Percentiles rank a stretch among this genome's conserved stretches.
Evolutionary conservation across 1,140 invertebrate genomes (phyloP).

Genomic region (Cataglyphis hispanica): DNA sequence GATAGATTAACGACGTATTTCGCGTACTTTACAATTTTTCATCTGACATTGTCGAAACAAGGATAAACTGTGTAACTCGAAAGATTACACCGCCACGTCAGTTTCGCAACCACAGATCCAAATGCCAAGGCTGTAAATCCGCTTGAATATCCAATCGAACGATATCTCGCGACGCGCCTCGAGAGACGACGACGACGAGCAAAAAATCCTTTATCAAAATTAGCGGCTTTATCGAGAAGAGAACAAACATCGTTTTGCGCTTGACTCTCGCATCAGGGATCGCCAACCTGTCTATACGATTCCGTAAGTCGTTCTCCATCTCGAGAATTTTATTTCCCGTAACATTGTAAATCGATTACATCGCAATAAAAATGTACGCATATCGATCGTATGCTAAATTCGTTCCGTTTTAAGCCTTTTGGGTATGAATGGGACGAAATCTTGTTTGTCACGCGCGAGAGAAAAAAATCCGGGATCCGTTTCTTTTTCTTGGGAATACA

Average conservation of each 20-base stretch:
- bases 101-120: conserved; percentile 29
- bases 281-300: not conserved
- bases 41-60: conserved; percentile 66
- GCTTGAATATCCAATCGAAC: not conserved
- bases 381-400: not conserved
- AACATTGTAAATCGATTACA: conserved; percentile 9
- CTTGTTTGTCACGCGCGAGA: too few species aligned
- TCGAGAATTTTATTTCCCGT: not conserved
- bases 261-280: not conserved
- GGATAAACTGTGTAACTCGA: conserved; percentile 52
- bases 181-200: not conserved
- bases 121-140: conserved; percentile 42
- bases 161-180: conserved; percentile 5
- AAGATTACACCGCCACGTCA: conserved; percentile 23
- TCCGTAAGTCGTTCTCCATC: not conserved
- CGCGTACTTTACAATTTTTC: conserved; percentile 72
- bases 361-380: not conserved
- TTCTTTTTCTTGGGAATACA: not conserved
- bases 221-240: not conserved
- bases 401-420: not conserved
- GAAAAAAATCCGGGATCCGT: not conserved
- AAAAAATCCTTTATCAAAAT: conserved; percentile 5
- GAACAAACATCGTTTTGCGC: not conserved
- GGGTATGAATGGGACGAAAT: not conserved
- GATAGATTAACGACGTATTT: conserved; percentile 70